Conservation (phyloP, 2,113 vertebrate species). For the Gallinago media region DNA sequence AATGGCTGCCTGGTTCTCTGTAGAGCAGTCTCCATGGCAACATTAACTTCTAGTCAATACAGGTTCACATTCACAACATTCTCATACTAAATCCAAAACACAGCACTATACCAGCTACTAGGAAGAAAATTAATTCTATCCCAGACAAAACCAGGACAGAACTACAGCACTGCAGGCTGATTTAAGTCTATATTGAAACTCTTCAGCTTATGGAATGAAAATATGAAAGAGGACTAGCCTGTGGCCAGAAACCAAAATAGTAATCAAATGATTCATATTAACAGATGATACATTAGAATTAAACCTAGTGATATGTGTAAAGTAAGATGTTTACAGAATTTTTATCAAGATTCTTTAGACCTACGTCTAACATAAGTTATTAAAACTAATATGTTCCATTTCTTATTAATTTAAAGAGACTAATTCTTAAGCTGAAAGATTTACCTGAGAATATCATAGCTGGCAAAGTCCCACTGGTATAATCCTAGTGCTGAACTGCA, state of each 20-base stretch:
- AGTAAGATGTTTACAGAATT: background rate
- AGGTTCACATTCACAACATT: background rate
- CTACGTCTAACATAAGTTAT: background rate
- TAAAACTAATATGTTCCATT: background rate
- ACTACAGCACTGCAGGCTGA: background rate
- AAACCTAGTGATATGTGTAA: background rate
- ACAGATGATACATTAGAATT: background rate
- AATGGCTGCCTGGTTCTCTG: background rate
- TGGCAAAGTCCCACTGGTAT: conserved; percentile 98
- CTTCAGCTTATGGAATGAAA: background rate
- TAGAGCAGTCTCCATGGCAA: background rate
- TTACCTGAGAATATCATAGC: conserved; percentile 96
- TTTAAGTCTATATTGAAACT: background rate
- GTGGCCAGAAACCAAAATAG: background rate
- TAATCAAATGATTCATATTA: background rate
- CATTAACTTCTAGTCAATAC: background rate
- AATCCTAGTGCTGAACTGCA: conserved; percentile 97
- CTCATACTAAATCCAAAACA: background rate
- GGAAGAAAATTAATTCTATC: background rate
- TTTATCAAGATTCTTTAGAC: background rate
- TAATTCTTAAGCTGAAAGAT: background rate
- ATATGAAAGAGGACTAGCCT: background rate
- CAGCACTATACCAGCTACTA: background rate
- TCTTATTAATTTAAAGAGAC: background rate
- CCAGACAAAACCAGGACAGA: background rate